Percentiles rank a stretch among this genome's conserved stretches.
phyloP scores from a whole-genome alignment of 2,113 vertebrate species.

The Cryptoleucopteryx plumbea region DNA sequence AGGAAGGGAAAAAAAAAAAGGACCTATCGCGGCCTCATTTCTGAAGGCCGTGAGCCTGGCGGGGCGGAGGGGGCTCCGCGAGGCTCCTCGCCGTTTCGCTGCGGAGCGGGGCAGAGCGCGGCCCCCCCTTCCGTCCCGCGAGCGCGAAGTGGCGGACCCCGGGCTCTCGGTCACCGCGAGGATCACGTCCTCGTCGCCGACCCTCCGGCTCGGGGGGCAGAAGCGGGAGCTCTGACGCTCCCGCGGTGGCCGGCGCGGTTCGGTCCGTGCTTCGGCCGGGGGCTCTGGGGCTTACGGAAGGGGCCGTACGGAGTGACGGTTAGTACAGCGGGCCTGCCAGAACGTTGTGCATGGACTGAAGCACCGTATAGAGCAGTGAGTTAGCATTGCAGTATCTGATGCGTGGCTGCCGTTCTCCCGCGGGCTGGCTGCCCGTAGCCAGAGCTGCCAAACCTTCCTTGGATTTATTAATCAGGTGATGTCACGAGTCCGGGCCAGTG shows the following conservation, averaged over 20 bases:
- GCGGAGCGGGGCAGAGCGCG: background rate
- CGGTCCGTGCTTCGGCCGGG: background rate
- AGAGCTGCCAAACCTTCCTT: background rate
- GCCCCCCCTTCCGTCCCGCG: rapidly evolving
- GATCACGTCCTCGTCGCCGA: rapidly evolving
- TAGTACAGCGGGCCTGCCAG: background rate
- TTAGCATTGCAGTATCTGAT: background rate
- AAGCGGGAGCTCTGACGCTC: background rate
- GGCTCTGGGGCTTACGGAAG: background rate
- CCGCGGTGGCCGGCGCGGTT: rapidly evolving
- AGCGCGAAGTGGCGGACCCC: rapidly evolving
- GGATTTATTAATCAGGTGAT: constrained; percentile 38
- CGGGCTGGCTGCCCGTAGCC: background rate
- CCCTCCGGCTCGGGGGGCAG: rapidly evolving
- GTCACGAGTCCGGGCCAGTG: background rate
- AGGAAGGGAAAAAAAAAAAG: background rate
- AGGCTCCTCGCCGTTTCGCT: rapidly evolving
- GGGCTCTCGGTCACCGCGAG: rapidly evolving
- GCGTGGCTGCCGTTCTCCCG: background rate
- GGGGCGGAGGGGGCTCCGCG: rapidly evolving
- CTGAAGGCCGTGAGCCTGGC: background rate
- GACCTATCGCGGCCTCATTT: background rate
- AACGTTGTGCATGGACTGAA: background rate
- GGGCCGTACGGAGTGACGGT: rapidly evolving
- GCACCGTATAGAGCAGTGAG: background rate